Evolutionary conservation across 1,140 invertebrate species (phyloP).

Genomic region (Odontomachus brunneus): DNA sequence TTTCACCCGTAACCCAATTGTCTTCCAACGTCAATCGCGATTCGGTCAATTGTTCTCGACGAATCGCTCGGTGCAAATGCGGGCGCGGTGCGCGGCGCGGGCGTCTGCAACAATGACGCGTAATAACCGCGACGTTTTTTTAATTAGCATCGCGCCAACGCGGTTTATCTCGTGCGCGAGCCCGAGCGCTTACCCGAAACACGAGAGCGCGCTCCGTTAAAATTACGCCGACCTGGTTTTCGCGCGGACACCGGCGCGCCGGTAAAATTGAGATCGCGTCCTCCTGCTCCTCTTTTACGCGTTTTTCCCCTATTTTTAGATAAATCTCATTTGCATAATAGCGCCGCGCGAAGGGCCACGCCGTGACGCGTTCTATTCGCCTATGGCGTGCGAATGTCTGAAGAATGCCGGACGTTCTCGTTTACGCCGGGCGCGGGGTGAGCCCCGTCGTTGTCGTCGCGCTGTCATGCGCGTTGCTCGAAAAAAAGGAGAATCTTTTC

Average conservation of each 20-base stretch:
- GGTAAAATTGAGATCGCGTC: conserved; percentile 56
- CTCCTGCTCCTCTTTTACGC: conserved; percentile 12
- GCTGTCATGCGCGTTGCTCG: neutral
- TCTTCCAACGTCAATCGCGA: conserved; percentile 59
- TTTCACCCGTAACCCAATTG: conserved; percentile 55
- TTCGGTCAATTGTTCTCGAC: conserved; percentile 59
- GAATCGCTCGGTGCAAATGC: conserved; percentile 53
- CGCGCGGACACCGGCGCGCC: conserved; percentile 44
- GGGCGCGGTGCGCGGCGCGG: conserved; percentile 15
- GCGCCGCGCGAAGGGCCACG: conserved; percentile 5
- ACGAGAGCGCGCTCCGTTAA: conserved; percentile 35
- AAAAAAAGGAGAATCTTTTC: conserved; percentile 1
- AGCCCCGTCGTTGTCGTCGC: conserved; percentile 29
- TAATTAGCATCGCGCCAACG: conserved; percentile 57
- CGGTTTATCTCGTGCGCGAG: conserved; percentile 49
- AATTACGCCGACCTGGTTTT: conserved; percentile 57
- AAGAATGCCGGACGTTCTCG: conserved; percentile 12
- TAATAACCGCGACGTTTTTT: conserved; percentile 60
- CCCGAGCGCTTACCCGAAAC: conserved; percentile 52
- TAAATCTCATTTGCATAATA: conserved; percentile 66
- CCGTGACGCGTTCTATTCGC: conserved; percentile 11
- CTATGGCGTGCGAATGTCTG: conserved; percentile 34
- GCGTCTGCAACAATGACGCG: conserved; percentile 59
- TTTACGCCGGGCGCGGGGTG: conserved; percentile 19
- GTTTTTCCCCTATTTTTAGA: conserved; percentile 57